Base-by-base conservation (phyloP, 2,888 invertebrate genomes). In the Synergus gifuensis region DNA sequence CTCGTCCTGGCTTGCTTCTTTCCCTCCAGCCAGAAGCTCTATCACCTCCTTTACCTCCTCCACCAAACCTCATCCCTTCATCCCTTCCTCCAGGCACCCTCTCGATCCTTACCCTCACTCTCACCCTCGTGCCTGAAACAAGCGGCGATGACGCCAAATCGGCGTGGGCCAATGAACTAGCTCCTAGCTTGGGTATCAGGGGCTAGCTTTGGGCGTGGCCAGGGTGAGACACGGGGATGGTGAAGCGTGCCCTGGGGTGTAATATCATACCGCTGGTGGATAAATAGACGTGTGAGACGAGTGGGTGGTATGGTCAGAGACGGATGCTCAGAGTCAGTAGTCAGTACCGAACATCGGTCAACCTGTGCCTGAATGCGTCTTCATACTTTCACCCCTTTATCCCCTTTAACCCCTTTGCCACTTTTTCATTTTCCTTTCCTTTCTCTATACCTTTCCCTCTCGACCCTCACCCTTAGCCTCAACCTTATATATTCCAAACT, bases 261-360 rank as follows among this genome's bases (percentile, higher is more conserved):
- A 91, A 91, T 91, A 91, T 91, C 90, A 90, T 91, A 91, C 91
- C 90, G 89, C 91, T 89, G 88, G 88, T 91, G 91, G 90, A 91
- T 90, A 91, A 91, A 91, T 91, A 91, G 90, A 91, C 90, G 91
- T 88, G 86, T 84, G 85, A 86, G 85, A 86, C 36, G 73, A 73
- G 73, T 58, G 44, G 58, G 58, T 28, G 60, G 62, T 12, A 44
- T 22, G 42, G n/a, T 18, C 22, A 63, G 46, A 73, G n/a, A 73
- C 49, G 69, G 69, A 73, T 73, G 49, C 69, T 49, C 49, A 36
- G 73, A 73, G 54, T 73, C 73, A 69, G 69, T 69, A 69, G 54
- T 73, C 73, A 73, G 73, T 73, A 73, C 49, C 36, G 36, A 73
- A 73, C 73, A 73, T 73, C 73, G 73, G 73, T 73, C 73, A 73